Percentiles rank a stretch among this genome's conserved stretches.
Evolutionary conservation across 2,888 invertebrate species (phyloP).

Genomic region (Ectemnius continuus): DNA sequence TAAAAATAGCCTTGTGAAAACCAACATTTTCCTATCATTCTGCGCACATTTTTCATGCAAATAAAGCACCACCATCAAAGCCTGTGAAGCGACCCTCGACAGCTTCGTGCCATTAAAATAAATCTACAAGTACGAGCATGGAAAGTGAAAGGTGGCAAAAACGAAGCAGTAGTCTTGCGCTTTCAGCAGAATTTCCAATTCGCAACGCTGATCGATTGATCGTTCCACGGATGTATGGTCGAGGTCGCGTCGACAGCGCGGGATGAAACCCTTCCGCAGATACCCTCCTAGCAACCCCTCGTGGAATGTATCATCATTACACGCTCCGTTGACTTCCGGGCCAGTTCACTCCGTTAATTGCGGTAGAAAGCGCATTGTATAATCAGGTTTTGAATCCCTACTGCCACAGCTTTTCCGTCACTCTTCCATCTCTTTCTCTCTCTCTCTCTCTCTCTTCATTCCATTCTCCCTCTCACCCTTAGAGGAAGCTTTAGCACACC

Average conservation of each 20-base stretch:
- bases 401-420: constrained; percentile 10
- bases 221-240: constrained; percentile 48
- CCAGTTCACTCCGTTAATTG: constrained; percentile 66
- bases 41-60: no score
- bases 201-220: constrained; percentile 50
- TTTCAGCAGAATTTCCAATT: no score
- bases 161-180: no score
- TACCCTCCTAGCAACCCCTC: constrained; percentile 44
- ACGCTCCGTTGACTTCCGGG: constrained; percentile 62
- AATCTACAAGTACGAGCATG: no score
- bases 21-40: no score
- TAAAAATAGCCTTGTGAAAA: not conserved
- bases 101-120: not conserved
- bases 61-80: no score
- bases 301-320: constrained; percentile 70
- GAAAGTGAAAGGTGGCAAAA: no score
- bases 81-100: no score
- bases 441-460: not conserved
- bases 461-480: not conserved
- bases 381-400: constrained; percentile 60
- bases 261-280: constrained; percentile 43
- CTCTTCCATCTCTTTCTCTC: constrained; percentile 4
- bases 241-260: constrained; percentile 46
- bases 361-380: constrained; percentile 64
- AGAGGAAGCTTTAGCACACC: not conserved